Conservation (phyloP, 1,140 invertebrate species). For the Neodiprion virginianus region DNA sequence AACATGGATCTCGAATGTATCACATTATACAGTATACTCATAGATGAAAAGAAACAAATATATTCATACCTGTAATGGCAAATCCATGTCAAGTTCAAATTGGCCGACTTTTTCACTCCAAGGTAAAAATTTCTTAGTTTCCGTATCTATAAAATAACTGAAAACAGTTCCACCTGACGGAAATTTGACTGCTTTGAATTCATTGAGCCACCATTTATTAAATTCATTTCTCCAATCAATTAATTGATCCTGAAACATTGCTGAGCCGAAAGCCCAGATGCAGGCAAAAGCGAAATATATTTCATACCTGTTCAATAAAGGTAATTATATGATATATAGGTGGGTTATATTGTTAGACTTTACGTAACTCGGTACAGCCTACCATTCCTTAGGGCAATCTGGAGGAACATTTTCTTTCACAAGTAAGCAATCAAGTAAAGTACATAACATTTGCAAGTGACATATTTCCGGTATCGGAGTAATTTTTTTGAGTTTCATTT, state of each 20-base stretch:
- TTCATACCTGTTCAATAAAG: constrained; percentile 72
- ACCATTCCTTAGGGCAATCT: constrained; percentile 90
- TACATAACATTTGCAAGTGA: constrained; percentile 90
- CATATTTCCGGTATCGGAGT: constrained; percentile 91
- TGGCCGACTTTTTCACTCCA: constrained; percentile 82
- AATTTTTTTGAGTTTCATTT: constrained; percentile 86
- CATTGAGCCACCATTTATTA: constrained; percentile 89
- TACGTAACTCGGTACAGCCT: constrained; percentile 20
- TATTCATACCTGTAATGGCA: constrained; percentile 78
- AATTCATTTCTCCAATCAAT: constrained; percentile 92
- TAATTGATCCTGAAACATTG: constrained; percentile 87
- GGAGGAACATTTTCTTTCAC: constrained; percentile 79
- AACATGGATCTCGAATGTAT: background rate
- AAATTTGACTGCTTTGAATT: constrained; percentile 92
- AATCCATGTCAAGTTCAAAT: constrained; percentile 85
- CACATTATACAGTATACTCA: background rate
- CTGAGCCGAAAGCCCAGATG: constrained; percentile 94
- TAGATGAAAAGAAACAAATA: constrained; percentile 13
- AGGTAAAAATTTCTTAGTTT: constrained; percentile 83
- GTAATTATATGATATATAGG: constrained; percentile 12
- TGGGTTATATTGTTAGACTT: background rate
- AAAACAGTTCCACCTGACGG: constrained; percentile 85
- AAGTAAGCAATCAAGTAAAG: constrained; percentile 86
- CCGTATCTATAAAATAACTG: constrained; percentile 87
- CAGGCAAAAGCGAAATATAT: constrained; percentile 91